A percentile compares a stretch with the other conserved stretches of the same genome.
phyloP scores from a whole-genome alignment of 64 coral and sea anemone species.

The Actinia tenebrosa region DNA sequence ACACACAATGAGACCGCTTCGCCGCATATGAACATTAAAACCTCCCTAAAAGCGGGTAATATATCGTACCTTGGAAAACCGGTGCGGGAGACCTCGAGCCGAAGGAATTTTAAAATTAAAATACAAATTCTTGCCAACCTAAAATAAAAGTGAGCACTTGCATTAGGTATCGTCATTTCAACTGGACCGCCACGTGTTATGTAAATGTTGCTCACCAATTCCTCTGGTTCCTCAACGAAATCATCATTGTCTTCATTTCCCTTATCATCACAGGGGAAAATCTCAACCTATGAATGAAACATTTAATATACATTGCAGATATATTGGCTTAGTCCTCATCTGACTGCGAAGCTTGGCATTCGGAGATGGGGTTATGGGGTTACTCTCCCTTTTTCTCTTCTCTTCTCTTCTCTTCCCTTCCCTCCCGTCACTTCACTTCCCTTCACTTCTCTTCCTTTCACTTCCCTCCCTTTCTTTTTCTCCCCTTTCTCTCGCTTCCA shows the following conservation, averaged over 20 bases:
- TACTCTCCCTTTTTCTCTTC: no score
- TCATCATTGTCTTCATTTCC: conserved; percentile 75
- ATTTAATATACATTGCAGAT: background rate
- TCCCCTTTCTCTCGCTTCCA: no score
- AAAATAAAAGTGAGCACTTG: conserved; percentile 18
- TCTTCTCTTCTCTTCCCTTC: no score
- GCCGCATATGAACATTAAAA: background rate
- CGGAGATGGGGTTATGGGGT: no score
- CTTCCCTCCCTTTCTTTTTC: no score
- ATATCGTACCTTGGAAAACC: conserved; percentile 64
- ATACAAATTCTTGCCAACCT: conserved; percentile 71
- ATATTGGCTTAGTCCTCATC: background rate
- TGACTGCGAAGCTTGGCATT: background rate
- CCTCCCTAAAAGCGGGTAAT: background rate
- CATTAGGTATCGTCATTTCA: background rate
- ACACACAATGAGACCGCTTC: no score
- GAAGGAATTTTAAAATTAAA: conserved; percentile 80
- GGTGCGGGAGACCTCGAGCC: conserved; percentile 75
- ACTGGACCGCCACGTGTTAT: background rate
- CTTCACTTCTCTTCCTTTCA: no score
- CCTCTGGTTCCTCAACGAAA: conserved; percentile 77
- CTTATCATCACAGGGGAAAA: conserved; percentile 58
- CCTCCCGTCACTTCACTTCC: no score
- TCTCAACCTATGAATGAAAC: conserved; percentile 46
- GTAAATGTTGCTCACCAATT: conserved; percentile 41